Conservation (phyloP, 92 coral and sea anemone genomes). For the Diadumene lineata region DNA sequence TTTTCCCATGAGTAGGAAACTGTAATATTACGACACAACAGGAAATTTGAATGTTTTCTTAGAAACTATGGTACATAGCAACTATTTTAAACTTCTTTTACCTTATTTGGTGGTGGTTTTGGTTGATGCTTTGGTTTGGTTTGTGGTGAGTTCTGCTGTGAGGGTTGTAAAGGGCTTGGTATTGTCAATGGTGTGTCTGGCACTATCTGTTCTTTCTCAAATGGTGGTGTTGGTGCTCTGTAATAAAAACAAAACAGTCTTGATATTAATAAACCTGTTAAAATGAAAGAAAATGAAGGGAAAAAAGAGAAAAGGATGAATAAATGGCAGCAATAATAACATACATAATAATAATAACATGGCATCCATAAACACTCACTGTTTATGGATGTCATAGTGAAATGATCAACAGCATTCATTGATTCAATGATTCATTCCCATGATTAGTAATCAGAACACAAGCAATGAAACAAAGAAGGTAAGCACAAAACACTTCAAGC, state of each 20-base stretch:
- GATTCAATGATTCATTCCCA: too few species aligned
- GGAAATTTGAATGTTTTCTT: too few species aligned
- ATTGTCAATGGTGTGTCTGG: slow-evolving; percentile 67
- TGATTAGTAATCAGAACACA: too few species aligned
- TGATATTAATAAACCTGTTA: too few species aligned
- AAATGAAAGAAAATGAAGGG: not conserved
- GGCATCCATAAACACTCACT: too few species aligned
- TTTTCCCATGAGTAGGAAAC: too few species aligned
- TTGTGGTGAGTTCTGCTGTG: slow-evolving; percentile 29
- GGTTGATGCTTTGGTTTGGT: slow-evolving; percentile 20
- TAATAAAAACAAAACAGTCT: not conserved
- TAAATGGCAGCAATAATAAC: not conserved
- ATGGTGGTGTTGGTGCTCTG: slow-evolving; percentile 89
- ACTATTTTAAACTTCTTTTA: not conserved
- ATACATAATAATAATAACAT: not conserved
- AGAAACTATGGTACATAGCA: too few species aligned
- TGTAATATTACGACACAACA: too few species aligned
- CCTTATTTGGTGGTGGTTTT: slow-evolving; percentile 38
- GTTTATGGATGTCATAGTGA: not conserved
- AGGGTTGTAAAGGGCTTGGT: slow-evolving; percentile 57
- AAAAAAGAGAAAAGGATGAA: not conserved
- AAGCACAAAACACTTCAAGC: too few species aligned
- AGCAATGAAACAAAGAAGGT: too few species aligned
- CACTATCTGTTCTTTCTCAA: slow-evolving; percentile 47
- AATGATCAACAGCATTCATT: too few species aligned